phyloP scores from a whole-genome alignment of 2,797 vertebrate genomes.

The Lepus oiostolus region DNA sequence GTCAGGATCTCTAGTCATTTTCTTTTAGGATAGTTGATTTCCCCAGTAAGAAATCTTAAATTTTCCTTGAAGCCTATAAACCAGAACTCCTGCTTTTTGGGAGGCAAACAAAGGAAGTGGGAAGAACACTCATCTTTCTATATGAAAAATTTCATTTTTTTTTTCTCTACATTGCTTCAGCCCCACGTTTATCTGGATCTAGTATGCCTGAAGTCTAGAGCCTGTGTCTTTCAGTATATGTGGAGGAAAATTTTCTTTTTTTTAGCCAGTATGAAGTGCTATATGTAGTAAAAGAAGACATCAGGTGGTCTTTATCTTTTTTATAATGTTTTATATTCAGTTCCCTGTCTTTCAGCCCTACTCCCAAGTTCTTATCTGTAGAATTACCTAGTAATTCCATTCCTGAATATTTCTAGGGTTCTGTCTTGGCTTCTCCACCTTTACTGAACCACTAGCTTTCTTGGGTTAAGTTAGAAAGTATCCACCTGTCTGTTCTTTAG shows the following conservation, averaged over 20 bases:
- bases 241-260: neutral
- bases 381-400: neutral
- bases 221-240: neutral
- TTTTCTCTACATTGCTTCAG: conserved; percentile 20
- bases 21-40: neutral
- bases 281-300: neutral
- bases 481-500: neutral
- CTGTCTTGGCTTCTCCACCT: neutral
- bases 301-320: neutral
- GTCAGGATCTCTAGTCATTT: neutral
- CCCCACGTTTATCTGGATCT: neutral
- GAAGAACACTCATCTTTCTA: neutral
- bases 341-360: neutral
- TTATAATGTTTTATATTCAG: neutral
- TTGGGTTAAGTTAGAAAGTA: conserved; percentile 37
- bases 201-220: neutral
- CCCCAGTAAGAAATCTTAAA: neutral
- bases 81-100: neutral
- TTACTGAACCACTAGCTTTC: neutral
- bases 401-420: conserved; percentile 28
- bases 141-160: conserved; percentile 23
- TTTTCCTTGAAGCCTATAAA: neutral
- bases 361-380: neutral
- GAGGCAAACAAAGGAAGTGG: neutral
- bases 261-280: neutral